Evolutionary conservation across 1,140 invertebrate genomes (phyloP).

Genomic region (Berghia stephanieae): DNA sequence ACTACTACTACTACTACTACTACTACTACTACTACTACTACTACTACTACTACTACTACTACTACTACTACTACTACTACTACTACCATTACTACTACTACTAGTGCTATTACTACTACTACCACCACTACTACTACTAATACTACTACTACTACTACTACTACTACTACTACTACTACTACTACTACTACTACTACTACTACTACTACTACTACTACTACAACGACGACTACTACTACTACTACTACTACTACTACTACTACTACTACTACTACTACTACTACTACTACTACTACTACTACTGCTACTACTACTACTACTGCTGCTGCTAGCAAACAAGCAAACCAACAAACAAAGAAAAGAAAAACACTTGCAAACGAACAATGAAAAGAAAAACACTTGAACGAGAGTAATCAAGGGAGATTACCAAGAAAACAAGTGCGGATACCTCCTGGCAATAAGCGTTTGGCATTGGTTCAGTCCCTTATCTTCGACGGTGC

Average conservation of each 20-base stretch:
- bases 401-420: no score
- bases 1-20: constrained; percentile 3
- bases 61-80: constrained; percentile 15
- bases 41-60: constrained; percentile 7
- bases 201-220: constrained; percentile 15
- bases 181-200: constrained; percentile 6
- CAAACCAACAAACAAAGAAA: not conserved
- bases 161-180: constrained; percentile 2
- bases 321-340: not conserved
- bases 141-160: no score
- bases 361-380: not conserved
- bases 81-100: constrained; percentile 19
- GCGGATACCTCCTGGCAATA: not conserved
- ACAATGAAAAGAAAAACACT: no score
- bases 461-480: not conserved
- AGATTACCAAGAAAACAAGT: no score
- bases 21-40: constrained; percentile 8
- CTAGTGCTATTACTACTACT: constrained; percentile 12
- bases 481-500: not conserved
- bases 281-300: not conserved
- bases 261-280: not conserved
- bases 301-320: not conserved
- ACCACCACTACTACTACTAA: no score
- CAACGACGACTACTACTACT: no score
- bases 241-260: not conserved